Evolutionary conservation across 53 echinoderm and acorn worm species (phyloP).

Genomic region (Echinarachnius parma): DNA sequence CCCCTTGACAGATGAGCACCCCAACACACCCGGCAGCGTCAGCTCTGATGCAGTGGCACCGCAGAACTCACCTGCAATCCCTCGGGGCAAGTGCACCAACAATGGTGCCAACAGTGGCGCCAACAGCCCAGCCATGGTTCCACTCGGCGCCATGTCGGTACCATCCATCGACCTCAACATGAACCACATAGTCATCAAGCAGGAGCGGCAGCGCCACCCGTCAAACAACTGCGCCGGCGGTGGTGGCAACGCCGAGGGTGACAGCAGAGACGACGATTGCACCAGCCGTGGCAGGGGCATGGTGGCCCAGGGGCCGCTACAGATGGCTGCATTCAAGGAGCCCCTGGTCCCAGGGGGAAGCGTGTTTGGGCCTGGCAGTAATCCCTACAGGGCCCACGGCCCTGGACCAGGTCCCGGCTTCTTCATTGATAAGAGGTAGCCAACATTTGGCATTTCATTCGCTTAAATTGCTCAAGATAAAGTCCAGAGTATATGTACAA

Average conservation of each 20-base stretch:
- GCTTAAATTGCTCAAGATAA: no score
- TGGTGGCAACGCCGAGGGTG: neutral
- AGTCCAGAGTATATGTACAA: no score
- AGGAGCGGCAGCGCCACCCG: conserved; percentile 73
- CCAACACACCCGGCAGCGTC: conserved; percentile 16
- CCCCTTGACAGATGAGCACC: conserved; percentile 22
- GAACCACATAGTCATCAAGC: conserved; percentile 74
- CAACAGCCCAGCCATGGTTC: conserved; percentile 18
- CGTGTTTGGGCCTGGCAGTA: conserved; percentile 25
- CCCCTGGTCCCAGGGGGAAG: conserved; percentile 50
- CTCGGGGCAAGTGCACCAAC: neutral
- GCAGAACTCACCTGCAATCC: conserved; percentile 15
- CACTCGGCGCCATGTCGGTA: conserved; percentile 37
- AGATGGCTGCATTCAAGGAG: conserved; percentile 60
- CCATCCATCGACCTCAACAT: conserved; percentile 76
- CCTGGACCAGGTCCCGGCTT: conserved; percentile 45
- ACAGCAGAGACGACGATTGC: conserved; percentile 19
- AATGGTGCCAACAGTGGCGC: conserved; percentile 11
- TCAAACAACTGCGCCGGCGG: neutral
- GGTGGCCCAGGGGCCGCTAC: no score
- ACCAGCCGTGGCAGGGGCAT: conserved; percentile 3
- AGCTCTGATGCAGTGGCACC: conserved; percentile 43
- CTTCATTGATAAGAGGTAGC: conserved; percentile 70
- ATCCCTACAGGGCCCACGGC: conserved; percentile 44
- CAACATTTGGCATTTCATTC: no score